Evolutionary conservation across 2,113 vertebrate genomes (phyloP), one percentile per base, ranked within the genome.

Genomic region (Campylomormyrus numenius): DNA sequence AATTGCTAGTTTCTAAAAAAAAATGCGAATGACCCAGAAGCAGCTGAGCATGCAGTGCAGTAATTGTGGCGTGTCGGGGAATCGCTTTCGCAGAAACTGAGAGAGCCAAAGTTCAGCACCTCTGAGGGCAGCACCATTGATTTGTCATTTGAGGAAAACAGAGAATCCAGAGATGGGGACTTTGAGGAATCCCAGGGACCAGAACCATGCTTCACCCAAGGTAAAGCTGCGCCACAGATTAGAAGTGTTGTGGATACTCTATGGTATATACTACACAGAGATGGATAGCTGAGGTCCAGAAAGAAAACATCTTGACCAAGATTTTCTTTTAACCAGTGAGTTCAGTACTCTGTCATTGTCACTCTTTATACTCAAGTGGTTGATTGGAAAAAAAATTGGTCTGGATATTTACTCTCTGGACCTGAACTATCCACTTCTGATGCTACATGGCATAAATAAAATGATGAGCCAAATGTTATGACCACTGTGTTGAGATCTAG

Each of bases 121-220:
- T 99, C 98, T 1, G 98, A 99, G 94, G 98, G 98, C 53, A 99
- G 98, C 95, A 99, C 98, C 0, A 97, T 99, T 27, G 98, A 99
- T 88, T 99, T 19, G 96, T 97, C 94, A 97, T 88, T 98, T 97
- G 1, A 95, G 70, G 97, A 98, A 46, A 97, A 97, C 89, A 94
- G 92, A 0, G 98, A 98, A 88, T 97, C 97, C 3, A 96, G 97
- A 52, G 98, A 99, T 91, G 93, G 95, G 74, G 98, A 98, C 92
- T 97, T 97, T 0, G 98, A 99, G 94, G 98, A 99, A 93, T 94
- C 97, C 2, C 93, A 98, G 52, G 98, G 99, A 84, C 98, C 98
- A 3, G 98, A 98, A 91, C 97, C 97, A 92, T 99, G 98, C 93
- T 99, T 99, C 92, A 99, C 98, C 74, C 98, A 99, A 95, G 98